Evolutionary conservation across 1,140 invertebrate genomes (phyloP).

Genomic region (Semibalanus balanoides): DNA sequence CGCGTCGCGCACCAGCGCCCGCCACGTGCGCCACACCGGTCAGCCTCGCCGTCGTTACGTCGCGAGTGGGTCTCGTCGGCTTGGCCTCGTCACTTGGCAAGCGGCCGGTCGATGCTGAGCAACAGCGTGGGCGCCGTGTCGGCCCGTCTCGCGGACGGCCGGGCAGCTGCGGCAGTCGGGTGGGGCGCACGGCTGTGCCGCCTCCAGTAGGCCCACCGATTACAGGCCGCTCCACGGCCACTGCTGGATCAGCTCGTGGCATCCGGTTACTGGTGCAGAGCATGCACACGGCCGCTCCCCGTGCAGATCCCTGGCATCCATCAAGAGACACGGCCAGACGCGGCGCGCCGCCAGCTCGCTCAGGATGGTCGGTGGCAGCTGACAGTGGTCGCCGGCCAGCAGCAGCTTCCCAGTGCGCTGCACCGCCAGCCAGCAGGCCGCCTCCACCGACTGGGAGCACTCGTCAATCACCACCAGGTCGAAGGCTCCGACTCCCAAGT

Average conservation of each 20-base stretch:
- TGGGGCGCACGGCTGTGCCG: slow-evolving; percentile 24
- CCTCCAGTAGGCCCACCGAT: slow-evolving; percentile 34
- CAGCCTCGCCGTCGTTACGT: slow-evolving; percentile 43
- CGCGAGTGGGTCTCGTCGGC: slow-evolving; percentile 39
- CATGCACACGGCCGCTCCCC: slow-evolving; percentile 33
- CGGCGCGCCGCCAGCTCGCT: slow-evolving; percentile 26
- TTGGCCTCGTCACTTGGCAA: slow-evolving; percentile 37
- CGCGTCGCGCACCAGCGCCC: slow-evolving; percentile 31
- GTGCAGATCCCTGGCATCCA: slow-evolving; percentile 39
- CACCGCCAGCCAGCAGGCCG: slow-evolving; percentile 44
- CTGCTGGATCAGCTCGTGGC: slow-evolving; percentile 43
- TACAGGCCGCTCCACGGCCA: slow-evolving; percentile 39
- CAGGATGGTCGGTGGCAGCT: slow-evolving; percentile 45
- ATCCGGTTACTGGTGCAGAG: slow-evolving; percentile 45
- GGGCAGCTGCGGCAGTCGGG: no score
- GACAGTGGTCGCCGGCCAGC: slow-evolving; percentile 44
- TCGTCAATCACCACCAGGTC: slow-evolving; percentile 45
- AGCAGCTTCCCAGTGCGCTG: slow-evolving; percentile 35
- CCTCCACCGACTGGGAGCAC: slow-evolving; percentile 42
- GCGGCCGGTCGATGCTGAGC: slow-evolving; percentile 41
- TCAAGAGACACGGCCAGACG: slow-evolving; percentile 40
- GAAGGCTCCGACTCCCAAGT: slow-evolving; percentile 35
- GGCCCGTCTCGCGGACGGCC: no score
- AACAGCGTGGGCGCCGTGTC: slow-evolving; percentile 25
- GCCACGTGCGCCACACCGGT: slow-evolving; percentile 35